These are phyloP conservation scores for Phyto melanocephala DNA, from an alignment of 2,888 invertebrate species.

Conservation along the genomic window DNA sequence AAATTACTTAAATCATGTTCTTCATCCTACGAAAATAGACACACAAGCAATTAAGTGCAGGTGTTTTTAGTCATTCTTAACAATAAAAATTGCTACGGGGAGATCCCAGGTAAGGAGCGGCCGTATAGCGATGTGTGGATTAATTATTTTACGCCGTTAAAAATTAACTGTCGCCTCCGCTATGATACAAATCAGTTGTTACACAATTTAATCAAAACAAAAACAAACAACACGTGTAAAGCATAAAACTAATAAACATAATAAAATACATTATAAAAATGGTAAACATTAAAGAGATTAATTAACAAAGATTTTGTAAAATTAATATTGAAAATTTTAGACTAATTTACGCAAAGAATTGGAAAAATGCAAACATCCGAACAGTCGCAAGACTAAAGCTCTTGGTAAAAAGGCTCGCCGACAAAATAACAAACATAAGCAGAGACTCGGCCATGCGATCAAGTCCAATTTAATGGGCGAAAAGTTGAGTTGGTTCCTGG, in stretches of 20 bases:
- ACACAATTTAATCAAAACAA: slow-evolving; percentile 21
- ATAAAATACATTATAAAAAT: slow-evolving; percentile 27
- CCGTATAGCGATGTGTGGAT: too few species aligned
- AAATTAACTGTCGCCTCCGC: background rate
- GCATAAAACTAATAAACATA: background rate
- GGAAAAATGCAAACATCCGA: slow-evolving; percentile 87
- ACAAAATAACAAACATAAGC: slow-evolving; percentile 77
- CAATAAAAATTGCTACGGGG: too few species aligned
- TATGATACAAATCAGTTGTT: too few species aligned
- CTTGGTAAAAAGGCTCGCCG: slow-evolving; percentile 85
- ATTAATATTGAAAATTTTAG: slow-evolving; percentile 70
- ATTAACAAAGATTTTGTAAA: too few species aligned
- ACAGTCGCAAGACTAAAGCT: slow-evolving; percentile 89
- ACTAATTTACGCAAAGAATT: slow-evolving; percentile 80
- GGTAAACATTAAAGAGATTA: slow-evolving; percentile 50
- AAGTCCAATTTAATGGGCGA: slow-evolving; percentile 88
- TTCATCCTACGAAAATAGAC: too few species aligned
- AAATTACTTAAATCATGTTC: too few species aligned
- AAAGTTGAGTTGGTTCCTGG: slow-evolving; percentile 88
- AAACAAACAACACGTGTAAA: slow-evolving; percentile 48
- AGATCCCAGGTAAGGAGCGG: too few species aligned
- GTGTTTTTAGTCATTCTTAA: too few species aligned
- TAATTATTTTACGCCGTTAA: background rate
- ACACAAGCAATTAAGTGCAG: too few species aligned
- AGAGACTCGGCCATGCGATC: slow-evolving; percentile 81